Evolutionary conservation across 2,888 invertebrate genomes (phyloP), one percentile per base, ranked within the genome.

Genomic region (Eilema griseolum): DNA sequence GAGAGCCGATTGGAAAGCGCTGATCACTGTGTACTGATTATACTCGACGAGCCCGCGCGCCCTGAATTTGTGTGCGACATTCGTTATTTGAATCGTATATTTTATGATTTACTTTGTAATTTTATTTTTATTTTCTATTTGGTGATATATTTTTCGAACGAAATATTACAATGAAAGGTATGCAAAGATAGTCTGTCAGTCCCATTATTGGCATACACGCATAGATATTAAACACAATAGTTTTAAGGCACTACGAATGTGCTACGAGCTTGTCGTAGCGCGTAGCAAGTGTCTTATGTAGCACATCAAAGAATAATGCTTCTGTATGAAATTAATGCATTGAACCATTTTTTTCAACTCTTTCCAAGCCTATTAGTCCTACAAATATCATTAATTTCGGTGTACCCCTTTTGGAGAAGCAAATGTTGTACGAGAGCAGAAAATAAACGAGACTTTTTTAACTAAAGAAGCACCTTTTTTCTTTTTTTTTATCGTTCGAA

Each of bases 1-100:
- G 78, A 85, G 85, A 84, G 76, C 81, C 83, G 87, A 88, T 88
- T 85, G 83, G 84, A 78, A 83, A 85, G 72, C 83, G 79, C 78
- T 82, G 84, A 86, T 85, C 85, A 85, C 81, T 83, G 75, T 76
- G 75, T 76, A 74, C 78, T 83, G 84, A 85, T 87, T 85, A 85
- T 80, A 69, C 64, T 73, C 66, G 33, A 67, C 67, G 70, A 66
- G 66, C 72, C 63, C 60, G 70, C 60, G 70, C 72, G 70, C 68
- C 75, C 76, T 74, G 81, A 79, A 74, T 78, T 79, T 62, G 62
- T 63, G 70, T 75, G 71, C 73, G 71, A 71, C 64, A 64, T 74
- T 75, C 69, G 41, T 64, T 72, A 72, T 72, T 62, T 66, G 31
- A 66, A 70, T 61, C 26, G 31, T 31, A 33, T 28, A 61, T 23